Conservation (phyloP, 2,797 vertebrate species). For the Pelobates cultripes region DNA sequence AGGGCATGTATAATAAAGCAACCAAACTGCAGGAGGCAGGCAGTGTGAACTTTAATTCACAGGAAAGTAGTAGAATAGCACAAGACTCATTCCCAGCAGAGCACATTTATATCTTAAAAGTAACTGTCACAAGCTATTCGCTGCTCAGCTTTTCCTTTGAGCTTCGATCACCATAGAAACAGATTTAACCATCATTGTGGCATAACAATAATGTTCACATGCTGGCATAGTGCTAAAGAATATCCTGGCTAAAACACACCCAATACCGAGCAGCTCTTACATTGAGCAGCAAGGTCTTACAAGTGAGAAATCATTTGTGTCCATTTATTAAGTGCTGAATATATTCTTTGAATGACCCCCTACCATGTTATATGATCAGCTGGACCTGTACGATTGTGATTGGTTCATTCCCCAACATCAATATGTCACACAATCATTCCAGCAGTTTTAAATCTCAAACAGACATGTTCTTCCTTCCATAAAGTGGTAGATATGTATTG, state of each 20-base stretch:
- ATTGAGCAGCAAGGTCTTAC: not conserved
- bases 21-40: conserved; percentile 15
- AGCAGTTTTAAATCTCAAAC: no score
- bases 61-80: conserved; percentile 27
- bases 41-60: conserved; percentile 32
- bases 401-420: no score
- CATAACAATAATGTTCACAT: conserved; percentile 41
- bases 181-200: conserved; percentile 43
- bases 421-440: no score
- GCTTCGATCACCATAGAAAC: conserved; percentile 48
- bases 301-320: not conserved
- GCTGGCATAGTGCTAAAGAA: conserved; percentile 6
- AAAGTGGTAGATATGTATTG: no score
- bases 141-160: conserved; percentile 32
- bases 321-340: not conserved
- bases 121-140: conserved; percentile 40
- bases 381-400: no score
- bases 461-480: no score
- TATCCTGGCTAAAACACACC: conserved; percentile 1
- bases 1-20: conserved; percentile 10
- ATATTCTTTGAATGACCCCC: not conserved
- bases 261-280: conserved; percentile 13
- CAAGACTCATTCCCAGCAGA: conserved; percentile 28
- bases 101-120: conserved; percentile 44
- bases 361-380: no score